Evolutionary conservation across 1,140 invertebrate genomes (phyloP), one percentile per base, ranked within the genome.

Genomic region (Sarcophaga peregrina): DNA sequence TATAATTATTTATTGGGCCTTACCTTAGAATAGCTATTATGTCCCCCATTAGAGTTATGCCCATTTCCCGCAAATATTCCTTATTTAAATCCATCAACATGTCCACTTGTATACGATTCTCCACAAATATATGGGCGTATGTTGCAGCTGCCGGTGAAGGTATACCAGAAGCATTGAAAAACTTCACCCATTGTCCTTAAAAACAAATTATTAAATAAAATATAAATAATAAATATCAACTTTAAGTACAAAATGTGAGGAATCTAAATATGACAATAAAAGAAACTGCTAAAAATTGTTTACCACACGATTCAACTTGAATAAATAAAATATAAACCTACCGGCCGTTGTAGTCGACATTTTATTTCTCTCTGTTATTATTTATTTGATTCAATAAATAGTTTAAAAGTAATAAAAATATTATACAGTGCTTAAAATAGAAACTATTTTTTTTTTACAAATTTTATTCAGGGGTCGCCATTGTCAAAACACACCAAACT

Each of bases 71-170:
- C 8, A 97, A 90, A 87, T 96, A 95, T 87, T 96, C 95, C 88
- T 96, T 96, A 84, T 94, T 96, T 3, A 97, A 91, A 88, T 97
- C 96, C 73, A 94, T 87, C 37, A 97, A 87, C 96, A 97, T 97
- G 86, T 96, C 94, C 85, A 92, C 93, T 86, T 94, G 93, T 50
- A 97, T 97, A 80, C 96, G 92, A 89, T 97, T 96, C 85, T 96
- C 95, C 5, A 93, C 93, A 88, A 97, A 97, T n/a, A 93, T 94
- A 46, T 96, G 91, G 0, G 96, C 96, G 91, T 97, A 97, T 72
- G 94, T 94, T 2, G 94, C 94, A 15, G 94, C 93, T 80, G 94
- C 93, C 52, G 93, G 93, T 4, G 93, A 91, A 7, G 95, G 95
- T 83, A 97, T 94, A 6, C 95, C 95, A 83, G 95, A 94, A 76